Conservation (phyloP, 2,113 vertebrate species). For the Oreochromis niloticus region DNA sequence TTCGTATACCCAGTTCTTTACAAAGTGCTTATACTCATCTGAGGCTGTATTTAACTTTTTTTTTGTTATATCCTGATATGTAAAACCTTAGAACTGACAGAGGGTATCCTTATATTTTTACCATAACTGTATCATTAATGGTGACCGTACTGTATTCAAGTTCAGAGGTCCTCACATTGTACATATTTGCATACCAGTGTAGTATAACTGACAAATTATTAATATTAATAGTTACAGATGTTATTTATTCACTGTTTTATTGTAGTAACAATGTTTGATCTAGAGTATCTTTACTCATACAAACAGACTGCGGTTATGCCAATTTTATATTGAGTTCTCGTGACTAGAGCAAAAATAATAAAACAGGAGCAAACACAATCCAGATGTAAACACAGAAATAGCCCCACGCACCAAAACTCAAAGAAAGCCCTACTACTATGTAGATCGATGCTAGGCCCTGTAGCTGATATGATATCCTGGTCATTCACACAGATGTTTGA, state of each 20-base stretch:
- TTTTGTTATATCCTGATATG: not conserved
- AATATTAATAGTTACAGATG: not conserved
- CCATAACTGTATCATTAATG: not conserved
- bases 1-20: not conserved
- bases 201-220: not conserved
- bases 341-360: not conserved
- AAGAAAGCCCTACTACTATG: not conserved
- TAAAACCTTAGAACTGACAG: not conserved
- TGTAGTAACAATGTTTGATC: not conserved
- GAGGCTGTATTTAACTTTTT: not conserved
- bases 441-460: not conserved
- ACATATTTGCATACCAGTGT: not conserved
- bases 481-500: slow-evolving; percentile 22
- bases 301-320: not conserved
- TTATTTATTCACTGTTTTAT: not conserved
- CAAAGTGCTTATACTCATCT: not conserved
- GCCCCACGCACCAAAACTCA: not conserved
- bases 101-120: not conserved
- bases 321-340: not conserved
- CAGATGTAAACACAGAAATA: not conserved
- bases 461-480: not conserved
- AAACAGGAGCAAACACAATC: not conserved
- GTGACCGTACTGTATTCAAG: not conserved
- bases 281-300: not conserved
- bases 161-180: not conserved